Evolutionary conservation across 2,113 vertebrate genomes (phyloP).

Genomic region (Jaculus jaculus): DNA sequence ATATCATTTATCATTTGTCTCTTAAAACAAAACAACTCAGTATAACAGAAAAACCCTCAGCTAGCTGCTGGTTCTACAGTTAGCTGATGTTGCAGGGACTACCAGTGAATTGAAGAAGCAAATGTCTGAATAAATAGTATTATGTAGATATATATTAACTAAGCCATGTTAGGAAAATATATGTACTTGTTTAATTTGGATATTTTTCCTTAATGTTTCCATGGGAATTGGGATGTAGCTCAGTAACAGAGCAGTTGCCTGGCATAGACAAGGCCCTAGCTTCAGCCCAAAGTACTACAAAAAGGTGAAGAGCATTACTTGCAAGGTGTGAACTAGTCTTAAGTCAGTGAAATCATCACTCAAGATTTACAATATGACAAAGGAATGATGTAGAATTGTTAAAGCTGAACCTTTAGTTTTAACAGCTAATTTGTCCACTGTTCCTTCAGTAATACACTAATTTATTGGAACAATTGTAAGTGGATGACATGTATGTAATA

Average conservation of each 20-base stretch:
- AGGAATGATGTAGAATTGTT: conserved; percentile 8
- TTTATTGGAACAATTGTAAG: neutral
- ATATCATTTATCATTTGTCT: conserved; percentile 14
- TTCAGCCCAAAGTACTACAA: neutral
- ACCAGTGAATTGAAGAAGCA: conserved; percentile 35
- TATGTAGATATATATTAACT: neutral
- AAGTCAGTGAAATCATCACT: neutral
- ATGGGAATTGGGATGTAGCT: neutral
- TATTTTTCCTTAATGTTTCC: neutral
- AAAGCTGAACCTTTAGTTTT: neutral
- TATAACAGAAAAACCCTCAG: neutral
- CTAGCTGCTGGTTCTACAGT: neutral
- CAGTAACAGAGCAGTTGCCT: neutral
- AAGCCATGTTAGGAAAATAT: neutral
- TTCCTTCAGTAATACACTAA: neutral
- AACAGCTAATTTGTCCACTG: neutral
- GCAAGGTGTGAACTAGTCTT: neutral
- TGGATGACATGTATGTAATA: conserved; percentile 29
- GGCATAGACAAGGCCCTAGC: neutral
- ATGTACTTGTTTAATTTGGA: neutral
- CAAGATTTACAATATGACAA: neutral
- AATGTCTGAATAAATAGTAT: neutral
- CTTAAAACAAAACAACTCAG: conserved; percentile 31
- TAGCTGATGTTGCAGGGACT: conserved; percentile 15
- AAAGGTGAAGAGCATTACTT: neutral